A percentile compares a stretch with the other conserved stretches of the same genome.
Conservation (phyloP, 2,113 vertebrate genomes). For the Phrynosoma blainvillii region DNA sequence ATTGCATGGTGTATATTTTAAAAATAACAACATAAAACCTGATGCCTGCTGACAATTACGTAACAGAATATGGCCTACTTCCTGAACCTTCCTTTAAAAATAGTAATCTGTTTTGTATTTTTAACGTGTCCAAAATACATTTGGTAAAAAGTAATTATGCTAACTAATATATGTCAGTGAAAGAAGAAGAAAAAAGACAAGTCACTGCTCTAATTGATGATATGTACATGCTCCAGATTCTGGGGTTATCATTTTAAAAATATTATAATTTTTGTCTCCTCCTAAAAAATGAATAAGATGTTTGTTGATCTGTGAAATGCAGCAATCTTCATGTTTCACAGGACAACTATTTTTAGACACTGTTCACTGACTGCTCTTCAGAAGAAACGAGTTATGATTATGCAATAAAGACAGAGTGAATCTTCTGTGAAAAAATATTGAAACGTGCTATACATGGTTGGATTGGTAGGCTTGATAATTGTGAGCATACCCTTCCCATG, state of each 20-base stretch:
- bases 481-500: background rate
- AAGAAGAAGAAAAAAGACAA: background rate
- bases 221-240: background rate
- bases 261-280: background rate
- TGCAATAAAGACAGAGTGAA: background rate
- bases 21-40: background rate
- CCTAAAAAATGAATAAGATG: background rate
- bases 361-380: background rate
- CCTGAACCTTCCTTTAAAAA: background rate
- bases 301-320: background rate
- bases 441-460: background rate
- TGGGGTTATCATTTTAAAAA: conserved; percentile 39
- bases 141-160: background rate
- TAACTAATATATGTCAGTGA: background rate
- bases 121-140: background rate
- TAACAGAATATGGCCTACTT: fast-evolving
- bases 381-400: conserved; percentile 16
- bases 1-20: conserved; percentile 7
- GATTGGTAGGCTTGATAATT: background rate
- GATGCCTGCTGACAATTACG: background rate
- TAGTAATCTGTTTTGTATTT: background rate
- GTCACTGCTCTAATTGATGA: background rate
- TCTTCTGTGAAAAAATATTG: conserved; percentile 5
- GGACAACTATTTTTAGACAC: background rate
- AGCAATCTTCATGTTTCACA: conserved; percentile 6